These are phyloP conservation scores for Branchellion lobata DNA, from an alignment of 2,888 invertebrate genomes.

Conservation along the genomic window DNA sequence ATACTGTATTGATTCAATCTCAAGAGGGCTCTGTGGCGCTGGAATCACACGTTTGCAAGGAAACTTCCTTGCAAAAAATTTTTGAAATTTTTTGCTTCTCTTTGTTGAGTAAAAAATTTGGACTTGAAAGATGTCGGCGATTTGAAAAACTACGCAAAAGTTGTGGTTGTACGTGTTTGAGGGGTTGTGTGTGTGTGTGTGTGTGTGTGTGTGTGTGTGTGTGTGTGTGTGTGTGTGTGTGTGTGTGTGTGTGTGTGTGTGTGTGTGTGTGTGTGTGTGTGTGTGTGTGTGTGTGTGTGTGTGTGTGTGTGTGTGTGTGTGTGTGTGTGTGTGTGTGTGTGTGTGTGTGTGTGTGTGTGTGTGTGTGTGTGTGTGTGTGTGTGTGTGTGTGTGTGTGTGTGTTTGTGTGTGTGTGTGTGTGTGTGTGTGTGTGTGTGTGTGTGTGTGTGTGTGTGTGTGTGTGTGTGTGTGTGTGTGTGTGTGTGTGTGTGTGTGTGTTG, in stretches of 20 bases:
- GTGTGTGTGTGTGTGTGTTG: background rate
- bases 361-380: slow-evolving; percentile 18
- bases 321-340: slow-evolving; percentile 20
- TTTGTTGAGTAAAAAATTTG: too few species aligned
- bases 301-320: background rate
- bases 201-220: too few species aligned
- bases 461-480: slow-evolving; percentile 20
- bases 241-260: background rate
- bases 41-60: too few species aligned
- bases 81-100: too few species aligned
- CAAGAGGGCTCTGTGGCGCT: too few species aligned
- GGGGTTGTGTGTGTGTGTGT: too few species aligned
- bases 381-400: slow-evolving; percentile 18
- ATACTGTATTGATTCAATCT: too few species aligned
- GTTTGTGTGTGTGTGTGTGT: background rate
- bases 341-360: slow-evolving; percentile 18
- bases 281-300: slow-evolving; percentile 18
- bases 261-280: slow-evolving; percentile 23
- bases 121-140: too few species aligned
- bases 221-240: too few species aligned
- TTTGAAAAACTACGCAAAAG: too few species aligned
- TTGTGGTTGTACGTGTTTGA: background rate
- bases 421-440: background rate
- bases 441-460: slow-evolving; percentile 13
- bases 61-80: too few species aligned